Conservation (phyloP, 37 sponge, comb jelly and placozoan genomes). For the Diacarnus erythraeanus region DNA sequence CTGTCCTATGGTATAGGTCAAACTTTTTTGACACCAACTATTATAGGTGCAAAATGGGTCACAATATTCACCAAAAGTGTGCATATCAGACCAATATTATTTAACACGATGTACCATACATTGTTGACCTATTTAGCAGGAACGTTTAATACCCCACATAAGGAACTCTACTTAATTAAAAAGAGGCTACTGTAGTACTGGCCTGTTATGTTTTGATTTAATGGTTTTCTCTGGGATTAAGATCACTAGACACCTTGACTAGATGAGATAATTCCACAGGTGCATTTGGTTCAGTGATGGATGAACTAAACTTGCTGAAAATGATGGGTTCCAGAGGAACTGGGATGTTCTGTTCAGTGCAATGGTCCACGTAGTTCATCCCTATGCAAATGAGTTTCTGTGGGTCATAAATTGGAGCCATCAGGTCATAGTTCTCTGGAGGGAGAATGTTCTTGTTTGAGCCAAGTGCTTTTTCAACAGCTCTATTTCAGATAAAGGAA, state of each 20-base stretch:
- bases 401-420: slow-evolving; percentile 79
- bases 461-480: slow-evolving; percentile 26
- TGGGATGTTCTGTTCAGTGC: slow-evolving; percentile 86
- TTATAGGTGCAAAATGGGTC: no score
- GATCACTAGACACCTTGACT: slow-evolving; percentile 46
- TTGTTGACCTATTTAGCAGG: no score
- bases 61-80: no score
- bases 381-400: slow-evolving; percentile 86
- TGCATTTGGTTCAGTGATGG: slow-evolving; percentile 84
- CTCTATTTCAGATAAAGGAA: slow-evolving; percentile 24
- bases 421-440: slow-evolving; percentile 27
- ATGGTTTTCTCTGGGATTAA: not conserved
- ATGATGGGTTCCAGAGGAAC: slow-evolving; percentile 84
- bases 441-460: slow-evolving; percentile 27
- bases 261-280: slow-evolving; percentile 40
- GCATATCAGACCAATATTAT: no score
- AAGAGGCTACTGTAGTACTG: no score
- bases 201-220: no score
- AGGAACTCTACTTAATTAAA: no score
- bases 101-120: no score
- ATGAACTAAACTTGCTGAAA: slow-evolving; percentile 85
- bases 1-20: no score
- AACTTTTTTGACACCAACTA: no score
- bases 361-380: slow-evolving; percentile 89
- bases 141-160: no score